Evolutionary conservation across 2,888 invertebrate genomes (phyloP), one percentile per base, ranked within the genome.

Genomic region (Heteromurus nitidus): DNA sequence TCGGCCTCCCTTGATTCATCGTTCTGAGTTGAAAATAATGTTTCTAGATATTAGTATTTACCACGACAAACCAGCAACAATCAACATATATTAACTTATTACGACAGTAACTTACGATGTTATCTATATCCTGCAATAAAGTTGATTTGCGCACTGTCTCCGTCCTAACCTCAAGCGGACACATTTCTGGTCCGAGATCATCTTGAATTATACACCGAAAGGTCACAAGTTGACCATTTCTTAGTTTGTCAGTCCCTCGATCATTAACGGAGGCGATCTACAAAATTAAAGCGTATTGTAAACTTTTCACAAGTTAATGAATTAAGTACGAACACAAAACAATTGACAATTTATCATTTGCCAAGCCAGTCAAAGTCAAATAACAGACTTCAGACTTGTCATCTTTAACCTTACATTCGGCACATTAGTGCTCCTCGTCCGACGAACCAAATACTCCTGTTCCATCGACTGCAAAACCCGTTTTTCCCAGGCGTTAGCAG

Each of bases 161-260:
- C n/a, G 28, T 24, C 0, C 5, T 16, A 16, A 30, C 30, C 1
- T 68, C 36, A 0, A 58, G n/a, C 1, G 26, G 36, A n/a, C 31
- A 53, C n/a, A 75, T 36, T 20, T 70, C 72, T 2, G 70, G 42
- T 20, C 72, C 79, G 0, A 69, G n/a, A 13, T 26, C 11, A 53
- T 82, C 80, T 36, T 84, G 82, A 24, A 84, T 69, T 75, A 84
- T 84, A 44, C 82, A 73, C 0, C 84, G 82, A 36, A 84, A 84
- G 2, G 50, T 36, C 1, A 84, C 84, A 3, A 82, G 13, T n/a
- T 74, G 68, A 1, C 82, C 84, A 22, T 82, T 62, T 3, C 30
- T 60, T 7, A 65, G 42, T 26, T 42, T 53, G 13, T 60, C 20
- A 16, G 53, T 65, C 0, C 9, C 22, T 13, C 22, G 16, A 28